Evolutionary conservation across 2,797 vertebrate genomes (phyloP), one percentile per base, ranked within the genome.

Genomic region (Schizopygopsis malacanthus): DNA sequence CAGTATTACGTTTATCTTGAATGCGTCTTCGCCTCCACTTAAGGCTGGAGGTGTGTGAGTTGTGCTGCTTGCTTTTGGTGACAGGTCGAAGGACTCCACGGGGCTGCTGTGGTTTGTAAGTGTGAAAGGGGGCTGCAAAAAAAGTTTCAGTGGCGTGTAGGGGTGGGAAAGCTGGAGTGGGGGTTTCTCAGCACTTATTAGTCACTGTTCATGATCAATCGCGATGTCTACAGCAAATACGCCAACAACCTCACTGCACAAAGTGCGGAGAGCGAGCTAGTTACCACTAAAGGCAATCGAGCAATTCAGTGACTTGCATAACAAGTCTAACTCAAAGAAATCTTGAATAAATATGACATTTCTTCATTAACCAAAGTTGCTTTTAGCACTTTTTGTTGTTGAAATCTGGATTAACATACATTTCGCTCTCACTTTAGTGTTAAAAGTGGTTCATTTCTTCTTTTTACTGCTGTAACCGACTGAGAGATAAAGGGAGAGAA

Each of bases 171-270:
- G 0, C 10, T 25, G 45, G 69, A 6, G 1, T 11, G 45, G 83
- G 86, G 4, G 73, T 86, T 89, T 91, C 85, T 90, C 86, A 89
- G 87, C 87, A 86, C n/a, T 28, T 73, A 77, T 91, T 87, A 91
- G 82, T 90, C 90, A 91, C 65, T 0, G 25, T 65, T 80, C 71
- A 50, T 63, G 41, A 81, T 88, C 63, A 61, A n/a, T 85, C 6
- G 13, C 6, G 41, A 45, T 80, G 45, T 63, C 67, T 56, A 50
- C 61, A 70, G 50, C 45, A 80, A 8, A 61, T 52, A n/a, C 0
- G 4, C 54, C 65, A 47, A 47, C 82, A 80, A 84, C 71, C 43
- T 54, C 63, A 47, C 72, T 72, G 18, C 20, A 54, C 37, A 73
- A 25, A 47, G 22, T 45, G 52, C 13, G 15, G 65, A 54, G 2